These are phyloP conservation scores for Agrilus biguttatus DNA, from an alignment of 2,888 invertebrate genomes.

Conservation along the genomic window DNA sequence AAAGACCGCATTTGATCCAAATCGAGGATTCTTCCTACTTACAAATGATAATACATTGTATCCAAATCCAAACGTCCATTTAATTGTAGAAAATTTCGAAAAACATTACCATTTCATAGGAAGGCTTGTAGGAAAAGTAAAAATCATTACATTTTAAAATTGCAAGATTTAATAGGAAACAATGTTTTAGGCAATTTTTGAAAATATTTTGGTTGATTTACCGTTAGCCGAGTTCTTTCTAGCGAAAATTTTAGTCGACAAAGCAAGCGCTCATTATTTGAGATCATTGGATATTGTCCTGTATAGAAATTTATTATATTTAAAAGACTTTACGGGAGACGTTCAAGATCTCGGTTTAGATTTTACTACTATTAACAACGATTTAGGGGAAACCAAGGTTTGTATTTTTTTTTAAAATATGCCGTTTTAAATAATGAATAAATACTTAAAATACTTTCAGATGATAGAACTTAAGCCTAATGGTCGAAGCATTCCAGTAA, in stretches of 20 bases:
- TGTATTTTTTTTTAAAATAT: slow-evolving; percentile 9
- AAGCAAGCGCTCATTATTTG: slow-evolving; percentile 72
- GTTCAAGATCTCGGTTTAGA: slow-evolving; percentile 81
- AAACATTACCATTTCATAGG: slow-evolving; percentile 93
- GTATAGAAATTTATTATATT: slow-evolving; percentile 76
- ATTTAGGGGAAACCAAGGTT: slow-evolving; percentile 76
- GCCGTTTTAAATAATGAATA: background rate
- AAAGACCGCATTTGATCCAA: slow-evolving; percentile 92
- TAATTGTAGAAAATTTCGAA: slow-evolving; percentile 71
- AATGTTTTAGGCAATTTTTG: slow-evolving; percentile 67
- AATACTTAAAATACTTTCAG: slow-evolving; percentile 27
- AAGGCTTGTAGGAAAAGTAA: slow-evolving; percentile 79
- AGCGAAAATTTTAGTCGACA: slow-evolving; percentile 69
- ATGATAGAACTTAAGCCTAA: slow-evolving; percentile 82
- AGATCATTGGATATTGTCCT: slow-evolving; percentile 86
- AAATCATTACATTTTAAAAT: background rate
- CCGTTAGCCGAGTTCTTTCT: slow-evolving; percentile 95
- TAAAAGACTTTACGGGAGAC: slow-evolving; percentile 74
- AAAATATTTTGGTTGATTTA: slow-evolving; percentile 85
- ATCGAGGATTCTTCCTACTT: slow-evolving; percentile 79
- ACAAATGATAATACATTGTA: slow-evolving; percentile 89
- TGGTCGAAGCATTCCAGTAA: slow-evolving; percentile 82
- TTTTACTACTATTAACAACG: slow-evolving; percentile 82
- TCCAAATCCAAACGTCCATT: slow-evolving; percentile 85
- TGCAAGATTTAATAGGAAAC: no score